Evolutionary conservation across 2,888 invertebrate species (phyloP).

Genomic region (Tortrix viridana): DNA sequence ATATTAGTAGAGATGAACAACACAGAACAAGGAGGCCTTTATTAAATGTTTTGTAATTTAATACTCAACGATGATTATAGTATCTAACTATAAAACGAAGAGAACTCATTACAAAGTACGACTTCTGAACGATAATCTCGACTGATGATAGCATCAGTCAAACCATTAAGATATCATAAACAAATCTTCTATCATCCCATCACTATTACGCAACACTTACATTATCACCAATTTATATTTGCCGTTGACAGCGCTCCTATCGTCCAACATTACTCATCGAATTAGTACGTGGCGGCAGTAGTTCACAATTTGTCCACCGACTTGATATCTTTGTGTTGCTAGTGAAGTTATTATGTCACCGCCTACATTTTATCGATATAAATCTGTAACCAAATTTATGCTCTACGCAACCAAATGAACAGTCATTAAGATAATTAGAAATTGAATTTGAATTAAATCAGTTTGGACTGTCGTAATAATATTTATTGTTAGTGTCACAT

Average conservation of each 20-base stretch:
- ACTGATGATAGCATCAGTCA: background rate
- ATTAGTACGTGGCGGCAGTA: background rate
- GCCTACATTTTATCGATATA: constrained; percentile 36
- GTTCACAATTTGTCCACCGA: constrained; percentile 7
- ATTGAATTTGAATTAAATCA: constrained; percentile 36
- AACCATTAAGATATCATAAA: constrained; percentile 5
- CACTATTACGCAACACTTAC: constrained; percentile 29
- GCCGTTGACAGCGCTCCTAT: background rate
- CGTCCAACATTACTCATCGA: background rate
- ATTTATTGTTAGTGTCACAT: constrained; percentile 32
- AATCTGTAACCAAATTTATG: constrained; percentile 31
- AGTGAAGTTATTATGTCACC: constrained; percentile 36
- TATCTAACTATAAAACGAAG: background rate
- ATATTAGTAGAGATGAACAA: too few relatives aligned
- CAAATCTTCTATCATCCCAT: constrained; percentile 14
- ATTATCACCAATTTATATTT: background rate
- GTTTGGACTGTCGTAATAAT: constrained; percentile 34
- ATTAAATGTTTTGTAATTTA: too few relatives aligned
- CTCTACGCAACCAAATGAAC: constrained; percentile 26
- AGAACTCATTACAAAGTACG: background rate
- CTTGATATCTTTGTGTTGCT: constrained; percentile 15
- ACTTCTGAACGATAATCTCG: background rate
- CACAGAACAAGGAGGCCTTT: too few relatives aligned
- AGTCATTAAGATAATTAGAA: constrained; percentile 39
- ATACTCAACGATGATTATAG: too few relatives aligned